phyloP scores from a whole-genome alignment of 2,797 vertebrate species.

The Psittacula derbiana region DNA sequence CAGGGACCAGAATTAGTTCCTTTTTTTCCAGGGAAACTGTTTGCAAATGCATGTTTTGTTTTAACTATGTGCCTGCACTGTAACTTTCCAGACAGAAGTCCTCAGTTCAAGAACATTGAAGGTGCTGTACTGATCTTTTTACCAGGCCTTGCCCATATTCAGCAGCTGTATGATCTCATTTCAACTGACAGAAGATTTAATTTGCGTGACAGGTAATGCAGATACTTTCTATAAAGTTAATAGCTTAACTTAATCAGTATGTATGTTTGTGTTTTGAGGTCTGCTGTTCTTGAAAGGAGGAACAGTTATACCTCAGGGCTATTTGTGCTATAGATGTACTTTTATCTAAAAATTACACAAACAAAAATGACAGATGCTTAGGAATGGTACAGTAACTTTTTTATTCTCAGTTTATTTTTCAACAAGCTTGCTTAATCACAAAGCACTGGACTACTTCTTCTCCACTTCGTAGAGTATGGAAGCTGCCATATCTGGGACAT shows the following conservation, averaged over 20 bases:
- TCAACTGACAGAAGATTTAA: slow-evolving; percentile 89
- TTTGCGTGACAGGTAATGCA: slow-evolving; percentile 81
- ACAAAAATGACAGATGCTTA: background rate
- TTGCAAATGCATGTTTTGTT: background rate
- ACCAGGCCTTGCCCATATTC: slow-evolving; percentile 95
- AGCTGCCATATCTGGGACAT: background rate
- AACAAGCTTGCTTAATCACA: background rate
- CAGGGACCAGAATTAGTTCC: background rate
- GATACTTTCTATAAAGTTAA: background rate
- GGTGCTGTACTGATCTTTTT: slow-evolving; percentile 93
- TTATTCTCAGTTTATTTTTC: background rate
- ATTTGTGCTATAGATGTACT: background rate
- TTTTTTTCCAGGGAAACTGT: background rate
- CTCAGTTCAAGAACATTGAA: slow-evolving; percentile 85
- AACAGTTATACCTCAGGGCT: background rate
- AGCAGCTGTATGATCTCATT: slow-evolving; percentile 90
- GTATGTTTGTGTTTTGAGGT: background rate
- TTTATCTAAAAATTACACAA: background rate
- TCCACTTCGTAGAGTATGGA: background rate
- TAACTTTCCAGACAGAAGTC: slow-evolving; percentile 82
- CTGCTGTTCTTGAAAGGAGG: background rate
- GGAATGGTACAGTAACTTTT: background rate
- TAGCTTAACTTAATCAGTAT: background rate
- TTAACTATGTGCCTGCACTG: background rate
- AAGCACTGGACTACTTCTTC: background rate